phyloP scores from a whole-genome alignment of 2,888 invertebrate genomes.

The Amaurobius ferox region DNA sequence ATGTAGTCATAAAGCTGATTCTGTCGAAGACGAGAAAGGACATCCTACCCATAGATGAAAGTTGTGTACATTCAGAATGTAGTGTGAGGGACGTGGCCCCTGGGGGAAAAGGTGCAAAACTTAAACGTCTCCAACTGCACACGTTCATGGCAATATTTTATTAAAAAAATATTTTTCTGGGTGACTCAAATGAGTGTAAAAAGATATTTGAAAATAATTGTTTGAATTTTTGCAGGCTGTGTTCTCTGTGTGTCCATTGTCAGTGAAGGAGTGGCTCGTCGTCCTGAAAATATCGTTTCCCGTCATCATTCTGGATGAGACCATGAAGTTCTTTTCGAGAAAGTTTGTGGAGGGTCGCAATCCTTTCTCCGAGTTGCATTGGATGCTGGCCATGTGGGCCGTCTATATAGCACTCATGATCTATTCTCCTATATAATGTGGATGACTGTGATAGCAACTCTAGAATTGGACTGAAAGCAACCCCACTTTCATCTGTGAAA shows the following conservation, averaged over 20 bases:
- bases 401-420: slow-evolving; percentile 91
- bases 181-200: too few relatives aligned
- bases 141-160: too few relatives aligned
- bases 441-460: slow-evolving; percentile 42
- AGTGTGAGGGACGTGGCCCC: too few relatives aligned
- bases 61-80: too few relatives aligned
- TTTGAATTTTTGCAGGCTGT: slow-evolving; percentile 88
- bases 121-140: too few relatives aligned
- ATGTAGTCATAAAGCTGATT: too few relatives aligned
- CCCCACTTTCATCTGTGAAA: neutral
- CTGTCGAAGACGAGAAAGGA: too few relatives aligned
- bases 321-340: slow-evolving; percentile 99
- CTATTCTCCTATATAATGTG: slow-evolving; percentile 77
- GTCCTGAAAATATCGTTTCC: slow-evolving; percentile 99
- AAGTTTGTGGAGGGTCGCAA: slow-evolving; percentile 97
- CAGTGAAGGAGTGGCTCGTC: slow-evolving; percentile 95
- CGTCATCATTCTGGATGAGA: slow-evolving; percentile 99
- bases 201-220: too few relatives aligned
- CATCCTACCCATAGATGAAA: too few relatives aligned
- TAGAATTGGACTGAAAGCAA: neutral
- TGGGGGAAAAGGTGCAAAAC: too few relatives aligned
- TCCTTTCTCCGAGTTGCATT: slow-evolving; percentile 80
- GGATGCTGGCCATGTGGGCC: slow-evolving; percentile 97
- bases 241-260: slow-evolving; percentile 99
- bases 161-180: too few relatives aligned